Conservation (phyloP, 1,140 invertebrate species). For the Maniola jurtina region DNA sequence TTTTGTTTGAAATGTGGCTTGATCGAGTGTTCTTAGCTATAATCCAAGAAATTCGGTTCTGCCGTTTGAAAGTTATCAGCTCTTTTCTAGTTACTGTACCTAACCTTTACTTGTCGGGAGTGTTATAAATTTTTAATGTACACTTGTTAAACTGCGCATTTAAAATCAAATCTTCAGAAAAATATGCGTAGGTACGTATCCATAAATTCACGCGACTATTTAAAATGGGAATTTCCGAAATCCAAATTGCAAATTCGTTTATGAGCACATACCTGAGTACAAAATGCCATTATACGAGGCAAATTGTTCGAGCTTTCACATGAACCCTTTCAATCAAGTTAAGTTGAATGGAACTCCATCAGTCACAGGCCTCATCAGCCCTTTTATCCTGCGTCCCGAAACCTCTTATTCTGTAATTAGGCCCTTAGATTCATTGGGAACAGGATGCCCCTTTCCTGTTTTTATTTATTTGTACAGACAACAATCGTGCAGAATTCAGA, state of each 20-base stretch:
- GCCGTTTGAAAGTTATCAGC: too few species aligned
- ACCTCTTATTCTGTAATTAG: constrained; percentile 64
- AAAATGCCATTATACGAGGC: constrained; percentile 48
- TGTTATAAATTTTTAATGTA: too few species aligned
- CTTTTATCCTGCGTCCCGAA: constrained; percentile 48
- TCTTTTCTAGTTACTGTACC: too few species aligned
- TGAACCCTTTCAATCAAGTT: constrained; percentile 60
- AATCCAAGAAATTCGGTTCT: too few species aligned
- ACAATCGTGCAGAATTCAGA: constrained; percentile 5
- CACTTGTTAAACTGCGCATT: too few species aligned
- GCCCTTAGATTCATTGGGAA: constrained; percentile 41
- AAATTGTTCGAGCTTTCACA: constrained; percentile 50
- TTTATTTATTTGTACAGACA: constrained; percentile 11
- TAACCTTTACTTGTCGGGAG: too few species aligned
- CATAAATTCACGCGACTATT: too few species aligned
- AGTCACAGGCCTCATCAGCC: constrained; percentile 49
- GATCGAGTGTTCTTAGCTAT: too few species aligned
- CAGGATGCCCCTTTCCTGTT: constrained; percentile 37
- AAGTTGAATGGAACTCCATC: constrained; percentile 62
- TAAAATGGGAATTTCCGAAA: background rate
- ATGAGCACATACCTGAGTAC: constrained; percentile 44
- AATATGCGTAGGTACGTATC: too few species aligned
- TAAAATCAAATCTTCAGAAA: too few species aligned
- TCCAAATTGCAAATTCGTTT: background rate
- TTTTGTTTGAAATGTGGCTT: too few species aligned